Evolutionary conservation across 1,140 invertebrate genomes (phyloP).

Genomic region (Atta colombica): DNA sequence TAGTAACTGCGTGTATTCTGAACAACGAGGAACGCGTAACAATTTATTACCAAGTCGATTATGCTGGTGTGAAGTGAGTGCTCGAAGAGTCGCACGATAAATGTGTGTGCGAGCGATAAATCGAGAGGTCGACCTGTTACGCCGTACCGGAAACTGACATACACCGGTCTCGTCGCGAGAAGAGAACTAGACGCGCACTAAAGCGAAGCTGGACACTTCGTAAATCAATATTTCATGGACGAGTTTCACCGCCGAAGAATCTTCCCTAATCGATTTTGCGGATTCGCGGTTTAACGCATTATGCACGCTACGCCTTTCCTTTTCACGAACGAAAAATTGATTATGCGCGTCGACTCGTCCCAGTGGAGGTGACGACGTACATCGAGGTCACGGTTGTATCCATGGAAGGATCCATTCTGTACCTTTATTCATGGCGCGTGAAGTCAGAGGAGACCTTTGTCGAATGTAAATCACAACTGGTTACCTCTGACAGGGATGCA

Average conservation of each 20-base stretch:
- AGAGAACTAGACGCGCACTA: neutral
- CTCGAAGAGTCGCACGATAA: neutral
- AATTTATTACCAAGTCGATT: slow-evolving; percentile 40
- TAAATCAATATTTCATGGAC: slow-evolving; percentile 50
- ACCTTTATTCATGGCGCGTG: slow-evolving; percentile 39
- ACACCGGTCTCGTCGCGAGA: neutral
- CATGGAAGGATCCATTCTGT: neutral
- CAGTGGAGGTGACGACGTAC: slow-evolving; percentile 9
- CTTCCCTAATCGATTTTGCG: slow-evolving; percentile 25
- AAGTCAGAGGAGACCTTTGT: slow-evolving; percentile 42
- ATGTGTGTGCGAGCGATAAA: neutral
- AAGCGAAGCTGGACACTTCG: neutral
- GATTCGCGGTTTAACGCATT: slow-evolving; percentile 19
- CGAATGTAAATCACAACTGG: slow-evolving; percentile 36
- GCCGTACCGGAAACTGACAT: slow-evolving; percentile 33
- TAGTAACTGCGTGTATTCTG: neutral
- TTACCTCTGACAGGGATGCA: slow-evolving; percentile 2
- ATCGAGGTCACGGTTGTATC: slow-evolving; percentile 64
- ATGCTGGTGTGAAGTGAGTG: neutral
- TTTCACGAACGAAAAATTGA: slow-evolving; percentile 57
- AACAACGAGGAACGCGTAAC: slow-evolving; percentile 9
- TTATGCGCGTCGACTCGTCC: slow-evolving; percentile 47
- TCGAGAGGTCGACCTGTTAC: slow-evolving; percentile 44
- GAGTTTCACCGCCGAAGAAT: slow-evolving; percentile 35
- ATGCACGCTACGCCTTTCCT: slow-evolving; percentile 8